phyloP scores from a whole-genome alignment of 2,888 invertebrate genomes.

The Catocala fraxini region DNA sequence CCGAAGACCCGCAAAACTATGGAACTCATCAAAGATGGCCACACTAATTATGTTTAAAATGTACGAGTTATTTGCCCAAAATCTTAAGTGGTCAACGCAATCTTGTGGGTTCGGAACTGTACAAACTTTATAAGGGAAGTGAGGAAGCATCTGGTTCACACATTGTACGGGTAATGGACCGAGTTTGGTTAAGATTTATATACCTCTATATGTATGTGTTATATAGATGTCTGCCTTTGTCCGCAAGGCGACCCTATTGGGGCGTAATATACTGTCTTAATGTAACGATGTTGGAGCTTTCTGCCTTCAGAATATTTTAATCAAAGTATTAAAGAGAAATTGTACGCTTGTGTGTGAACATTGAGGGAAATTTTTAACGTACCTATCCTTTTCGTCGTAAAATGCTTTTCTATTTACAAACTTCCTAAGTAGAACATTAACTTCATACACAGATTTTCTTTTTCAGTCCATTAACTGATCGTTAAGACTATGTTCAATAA shows the following conservation, averaged over 20 bases:
- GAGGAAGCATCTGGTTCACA: constrained; percentile 19
- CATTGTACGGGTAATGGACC: constrained; percentile 17
- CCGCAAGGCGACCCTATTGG: constrained; percentile 24
- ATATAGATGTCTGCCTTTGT: constrained; percentile 23
- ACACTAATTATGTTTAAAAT: constrained; percentile 12
- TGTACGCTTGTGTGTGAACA: neutral
- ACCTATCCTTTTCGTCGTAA: too few relatives aligned
- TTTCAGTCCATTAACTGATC: neutral
- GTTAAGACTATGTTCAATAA: constrained; percentile 1
- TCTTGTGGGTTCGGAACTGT: constrained; percentile 27
- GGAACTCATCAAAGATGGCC: neutral
- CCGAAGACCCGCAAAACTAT: neutral
- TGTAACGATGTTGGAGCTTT: constrained; percentile 17
- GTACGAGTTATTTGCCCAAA: constrained; percentile 23
- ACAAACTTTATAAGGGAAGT: constrained; percentile 32
- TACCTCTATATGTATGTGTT: constrained; percentile 13
- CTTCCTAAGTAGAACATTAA: neutral
- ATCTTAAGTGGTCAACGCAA: constrained; percentile 36
- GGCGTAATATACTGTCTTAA: constrained; percentile 22
- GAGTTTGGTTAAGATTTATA: constrained; percentile 22
- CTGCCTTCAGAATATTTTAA: constrained; percentile 15
- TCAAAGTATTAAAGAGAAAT: constrained; percentile 10
- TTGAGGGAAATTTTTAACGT: neutral
- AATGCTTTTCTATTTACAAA: too few relatives aligned
- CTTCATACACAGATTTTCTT: neutral